Percentiles rank a stretch among this genome's conserved stretches.
Evolutionary conservation across 2,888 invertebrate species (phyloP).

Genomic region (Sarcophaga variegata): DNA sequence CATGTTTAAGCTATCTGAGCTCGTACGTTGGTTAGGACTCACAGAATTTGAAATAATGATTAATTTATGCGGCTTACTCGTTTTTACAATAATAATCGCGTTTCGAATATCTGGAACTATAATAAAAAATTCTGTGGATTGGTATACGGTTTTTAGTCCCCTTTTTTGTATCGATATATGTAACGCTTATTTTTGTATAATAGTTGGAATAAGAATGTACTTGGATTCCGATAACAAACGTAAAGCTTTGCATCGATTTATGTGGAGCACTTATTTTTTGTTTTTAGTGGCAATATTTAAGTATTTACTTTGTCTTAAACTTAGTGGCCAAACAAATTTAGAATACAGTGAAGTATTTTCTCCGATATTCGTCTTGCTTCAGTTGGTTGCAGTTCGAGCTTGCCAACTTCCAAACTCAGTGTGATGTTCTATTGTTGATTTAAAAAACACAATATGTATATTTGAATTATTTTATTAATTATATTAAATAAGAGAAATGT

Average conservation of each 20-base stretch:
- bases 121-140: conserved; percentile 84
- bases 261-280: conserved; percentile 92
- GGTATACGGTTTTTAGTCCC: conserved; percentile 96
- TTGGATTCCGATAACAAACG: conserved; percentile 89
- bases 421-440: conserved; percentile 26
- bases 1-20: conserved; percentile 89
- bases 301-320: conserved; percentile 93
- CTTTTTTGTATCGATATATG: conserved; percentile 95
- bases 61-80: conserved; percentile 90
- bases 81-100: conserved; percentile 92
- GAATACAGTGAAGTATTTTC: conserved; percentile 96
- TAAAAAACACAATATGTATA: conserved; percentile 2
- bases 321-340: conserved; percentile 90
- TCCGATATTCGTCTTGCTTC: conserved; percentile 93
- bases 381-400: conserved; percentile 94
- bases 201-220: conserved; percentile 96
- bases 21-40: conserved; percentile 96
- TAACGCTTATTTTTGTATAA: conserved; percentile 96
- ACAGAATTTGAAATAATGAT: conserved; percentile 98
- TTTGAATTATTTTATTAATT: conserved; percentile 42
- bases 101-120: conserved; percentile 88
- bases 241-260: conserved; percentile 89
- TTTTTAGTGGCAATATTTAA: conserved; percentile 94
- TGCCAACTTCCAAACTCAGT: conserved; percentile 88
- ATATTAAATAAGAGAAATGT: conserved; percentile 56